A percentile compares a stretch with the other conserved stretches of the same genome.
phyloP scores from a whole-genome alignment of 2,797 vertebrate genomes.

The Anomalospiza imberbis region DNA sequence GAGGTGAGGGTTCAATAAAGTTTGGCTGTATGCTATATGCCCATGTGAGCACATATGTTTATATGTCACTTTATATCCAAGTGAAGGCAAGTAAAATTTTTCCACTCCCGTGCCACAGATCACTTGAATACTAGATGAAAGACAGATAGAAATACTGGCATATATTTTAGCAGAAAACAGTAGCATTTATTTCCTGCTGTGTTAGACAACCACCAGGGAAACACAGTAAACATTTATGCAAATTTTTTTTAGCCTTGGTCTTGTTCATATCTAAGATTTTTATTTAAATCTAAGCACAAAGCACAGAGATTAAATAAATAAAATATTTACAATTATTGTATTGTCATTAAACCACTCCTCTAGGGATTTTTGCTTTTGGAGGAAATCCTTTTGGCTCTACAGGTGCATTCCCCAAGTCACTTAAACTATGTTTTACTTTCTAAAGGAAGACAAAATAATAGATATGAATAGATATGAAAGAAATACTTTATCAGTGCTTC shows the following conservation, averaged over 20 bases:
- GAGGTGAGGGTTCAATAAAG: accelerated
- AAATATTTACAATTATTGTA: background rate
- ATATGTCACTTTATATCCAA: background rate
- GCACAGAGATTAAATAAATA: background rate
- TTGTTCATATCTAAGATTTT: background rate
- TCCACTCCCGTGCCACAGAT: background rate
- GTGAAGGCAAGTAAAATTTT: background rate
- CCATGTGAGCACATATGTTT: background rate
- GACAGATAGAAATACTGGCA: background rate
- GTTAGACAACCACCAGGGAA: background rate
- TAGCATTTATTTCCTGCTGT: background rate
- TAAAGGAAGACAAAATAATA: background rate
- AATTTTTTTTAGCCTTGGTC: background rate
- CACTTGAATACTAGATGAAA: background rate
- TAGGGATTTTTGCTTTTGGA: background rate
- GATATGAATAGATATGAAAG: too few species aligned
- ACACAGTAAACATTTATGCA: background rate
- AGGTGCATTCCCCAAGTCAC: background rate
- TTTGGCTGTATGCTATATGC: background rate
- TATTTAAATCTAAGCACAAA: background rate
- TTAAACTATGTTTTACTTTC: background rate
- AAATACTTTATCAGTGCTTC: background rate
- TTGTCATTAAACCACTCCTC: background rate
- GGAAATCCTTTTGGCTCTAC: background rate
- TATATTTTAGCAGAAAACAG: background rate